These are phyloP conservation scores for Forpus xanthops DNA, from an alignment of 2,797 vertebrate species.

Conservation along the genomic window DNA sequence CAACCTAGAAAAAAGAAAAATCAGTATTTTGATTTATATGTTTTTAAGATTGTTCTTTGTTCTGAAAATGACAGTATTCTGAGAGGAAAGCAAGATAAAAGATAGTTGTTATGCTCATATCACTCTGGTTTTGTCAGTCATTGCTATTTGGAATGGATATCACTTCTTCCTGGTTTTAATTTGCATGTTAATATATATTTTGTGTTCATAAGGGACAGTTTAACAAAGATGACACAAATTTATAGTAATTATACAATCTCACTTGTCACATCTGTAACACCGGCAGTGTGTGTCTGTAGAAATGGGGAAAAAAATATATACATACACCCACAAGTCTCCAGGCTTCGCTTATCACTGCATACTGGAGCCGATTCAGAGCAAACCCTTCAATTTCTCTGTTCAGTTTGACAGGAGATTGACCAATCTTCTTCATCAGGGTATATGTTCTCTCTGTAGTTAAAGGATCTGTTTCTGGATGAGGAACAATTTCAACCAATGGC, in stretches of 20 bases:
- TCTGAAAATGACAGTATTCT: slow-evolving; percentile 1
- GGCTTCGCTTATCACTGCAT: slow-evolving; percentile 90
- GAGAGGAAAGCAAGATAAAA: background rate
- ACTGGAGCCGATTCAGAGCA: slow-evolving; percentile 92
- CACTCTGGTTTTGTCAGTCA: background rate
- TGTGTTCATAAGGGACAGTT: background rate
- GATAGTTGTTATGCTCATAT: background rate
- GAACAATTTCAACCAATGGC: slow-evolving; percentile 93
- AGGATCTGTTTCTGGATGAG: slow-evolving; percentile 87
- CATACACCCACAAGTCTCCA: slow-evolving; percentile 94
- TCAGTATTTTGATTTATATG: background rate
- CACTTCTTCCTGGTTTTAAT: background rate
- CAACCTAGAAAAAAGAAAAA: background rate
- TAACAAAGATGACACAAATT: background rate
- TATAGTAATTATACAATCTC: background rate
- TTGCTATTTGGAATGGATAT: background rate
- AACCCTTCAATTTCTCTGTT: slow-evolving; percentile 92
- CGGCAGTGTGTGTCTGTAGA: background rate
- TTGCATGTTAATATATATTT: background rate
- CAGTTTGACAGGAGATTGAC: slow-evolving; percentile 88
- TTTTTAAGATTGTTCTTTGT: background rate
- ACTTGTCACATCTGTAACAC: background rate
- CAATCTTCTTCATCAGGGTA: slow-evolving; percentile 87
- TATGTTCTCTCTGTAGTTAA: slow-evolving; percentile 82
- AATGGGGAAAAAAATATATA: background rate